A percentile compares a stretch with the other conserved stretches of the same genome.
Conservation (phyloP, 2,888 invertebrate species). For the Antheraea yamamai region DNA sequence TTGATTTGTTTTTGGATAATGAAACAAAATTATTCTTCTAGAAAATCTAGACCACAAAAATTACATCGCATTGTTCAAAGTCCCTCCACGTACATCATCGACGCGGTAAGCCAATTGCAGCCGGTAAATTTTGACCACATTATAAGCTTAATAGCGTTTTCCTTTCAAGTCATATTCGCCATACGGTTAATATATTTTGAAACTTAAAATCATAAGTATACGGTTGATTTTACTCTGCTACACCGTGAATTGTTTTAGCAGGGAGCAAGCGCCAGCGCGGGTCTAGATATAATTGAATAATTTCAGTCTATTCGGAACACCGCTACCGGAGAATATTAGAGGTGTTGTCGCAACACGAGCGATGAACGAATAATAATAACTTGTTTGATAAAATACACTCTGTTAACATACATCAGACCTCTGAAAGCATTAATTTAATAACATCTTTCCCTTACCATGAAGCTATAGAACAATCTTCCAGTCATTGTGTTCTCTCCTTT, state of each 20-base stretch:
- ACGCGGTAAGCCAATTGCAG: slow-evolving; percentile 21
- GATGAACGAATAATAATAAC: neutral
- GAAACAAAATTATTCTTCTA: neutral
- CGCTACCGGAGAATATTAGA: slow-evolving; percentile 32
- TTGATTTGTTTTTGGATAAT: neutral
- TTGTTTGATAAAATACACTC: neutral
- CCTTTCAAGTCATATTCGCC: slow-evolving; percentile 6
- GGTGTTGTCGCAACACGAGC: neutral
- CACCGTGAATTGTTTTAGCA: slow-evolving; percentile 25
- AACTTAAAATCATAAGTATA: neutral
- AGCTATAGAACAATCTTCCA: no score
- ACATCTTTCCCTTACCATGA: no score
- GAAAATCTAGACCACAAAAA: neutral
- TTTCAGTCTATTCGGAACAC: slow-evolving; percentile 41
- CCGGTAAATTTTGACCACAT: slow-evolving; percentile 24
- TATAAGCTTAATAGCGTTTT: slow-evolving; percentile 21
- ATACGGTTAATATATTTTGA: neutral
- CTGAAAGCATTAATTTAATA: no score
- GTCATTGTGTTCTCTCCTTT: no score
- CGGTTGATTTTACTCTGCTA: neutral
- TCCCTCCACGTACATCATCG: neutral
- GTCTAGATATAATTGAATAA: slow-evolving; percentile 40
- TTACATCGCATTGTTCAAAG: neutral
- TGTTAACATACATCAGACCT: neutral
- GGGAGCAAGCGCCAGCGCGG: slow-evolving; percentile 19